Base-by-base conservation (phyloP, 2,113 vertebrate species). In the Eolophus roseicapilla region DNA sequence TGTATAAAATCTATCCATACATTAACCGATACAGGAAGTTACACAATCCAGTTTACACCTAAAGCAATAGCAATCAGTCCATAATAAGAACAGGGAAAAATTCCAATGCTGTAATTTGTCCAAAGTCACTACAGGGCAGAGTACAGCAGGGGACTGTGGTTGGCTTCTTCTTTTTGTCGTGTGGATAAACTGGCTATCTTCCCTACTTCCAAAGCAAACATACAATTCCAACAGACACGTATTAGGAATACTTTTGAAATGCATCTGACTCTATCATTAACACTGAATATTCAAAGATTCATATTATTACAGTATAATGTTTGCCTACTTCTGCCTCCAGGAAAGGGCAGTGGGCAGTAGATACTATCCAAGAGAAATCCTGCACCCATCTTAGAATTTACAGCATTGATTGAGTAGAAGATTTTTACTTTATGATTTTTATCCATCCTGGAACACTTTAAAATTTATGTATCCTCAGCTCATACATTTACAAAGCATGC, bases 11-110 rank as follows among this genome's bases (percentile, higher is more conserved):
- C 96, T 88, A 94, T 81, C 81, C 93, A 94, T 97, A 95, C 90
- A 95, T 88, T 83, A 96, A 95, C 5, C 74, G 91, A 94, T 85
- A 96, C 78, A 97, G 95, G 95, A 96, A 98, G 87, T 95, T 96
- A 96, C 92, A 97, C 90, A 92, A 93, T 80, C 88, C 96, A 94
- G 92, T 95, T 97, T 82, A 96, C 91, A 96, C 16, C 65, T 90
- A 95, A 78, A 85, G 41, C 46, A 92, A 84, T 39, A 91, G 85
- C 88, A 91, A 91, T 92, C 86, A 90, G 92, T 82, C 79, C 88
- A 41, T 86, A 95, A n/a, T 21, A 94, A 96, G 80, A 95, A 94
- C 75, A 65, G 50, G 55, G 85, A 50, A 87, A 91, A 93, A 87
- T 76, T 91, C 91, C 87, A 82, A 64, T 25, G 55, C 89, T 75